Percentiles rank a stretch among this genome's conserved stretches.
These are phyloP conservation scores for Heteronetta atricapilla DNA, from an alignment of 2,113 vertebrate species.

Conservation along the genomic window DNA sequence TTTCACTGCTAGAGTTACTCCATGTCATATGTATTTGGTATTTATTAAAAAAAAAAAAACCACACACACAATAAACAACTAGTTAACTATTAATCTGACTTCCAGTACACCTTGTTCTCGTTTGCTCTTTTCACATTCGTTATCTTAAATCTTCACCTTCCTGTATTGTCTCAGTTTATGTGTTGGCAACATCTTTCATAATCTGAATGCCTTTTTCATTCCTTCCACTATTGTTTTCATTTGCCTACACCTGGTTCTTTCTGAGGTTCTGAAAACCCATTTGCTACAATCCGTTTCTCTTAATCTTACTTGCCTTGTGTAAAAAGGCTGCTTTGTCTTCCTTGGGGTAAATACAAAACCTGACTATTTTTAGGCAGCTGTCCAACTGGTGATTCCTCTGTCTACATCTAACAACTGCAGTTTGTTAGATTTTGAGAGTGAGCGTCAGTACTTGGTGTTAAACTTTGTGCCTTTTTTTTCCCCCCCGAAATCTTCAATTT, in stretches of 20 bases:
- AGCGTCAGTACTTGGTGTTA: not conserved
- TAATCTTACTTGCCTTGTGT: not conserved
- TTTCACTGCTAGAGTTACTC: not conserved
- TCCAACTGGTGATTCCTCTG: not conserved
- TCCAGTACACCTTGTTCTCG: not conserved
- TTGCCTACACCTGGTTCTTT: not conserved
- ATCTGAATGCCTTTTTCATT: not conserved
- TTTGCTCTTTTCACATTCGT: not conserved
- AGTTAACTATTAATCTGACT: not conserved
- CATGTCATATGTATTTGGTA: not conserved
- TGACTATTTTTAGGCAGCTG: not conserved
- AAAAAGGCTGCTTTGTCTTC: not conserved
- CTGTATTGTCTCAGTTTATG: not conserved
- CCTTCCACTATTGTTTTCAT: not conserved
- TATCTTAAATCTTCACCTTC: not conserved
- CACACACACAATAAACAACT: not conserved
- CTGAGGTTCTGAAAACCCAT: not conserved
- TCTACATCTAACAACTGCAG: not conserved
- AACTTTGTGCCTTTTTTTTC: not conserved
- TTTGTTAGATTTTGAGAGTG: not conserved
- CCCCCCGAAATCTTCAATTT: not conserved
- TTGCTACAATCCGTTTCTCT: not conserved
- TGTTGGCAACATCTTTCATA: not conserved
- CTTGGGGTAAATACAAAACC: not conserved
- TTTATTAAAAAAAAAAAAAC: not conserved